Evolutionary conservation across 2,888 invertebrate genomes (phyloP).

Genomic region (Notocelia uddmanniana): DNA sequence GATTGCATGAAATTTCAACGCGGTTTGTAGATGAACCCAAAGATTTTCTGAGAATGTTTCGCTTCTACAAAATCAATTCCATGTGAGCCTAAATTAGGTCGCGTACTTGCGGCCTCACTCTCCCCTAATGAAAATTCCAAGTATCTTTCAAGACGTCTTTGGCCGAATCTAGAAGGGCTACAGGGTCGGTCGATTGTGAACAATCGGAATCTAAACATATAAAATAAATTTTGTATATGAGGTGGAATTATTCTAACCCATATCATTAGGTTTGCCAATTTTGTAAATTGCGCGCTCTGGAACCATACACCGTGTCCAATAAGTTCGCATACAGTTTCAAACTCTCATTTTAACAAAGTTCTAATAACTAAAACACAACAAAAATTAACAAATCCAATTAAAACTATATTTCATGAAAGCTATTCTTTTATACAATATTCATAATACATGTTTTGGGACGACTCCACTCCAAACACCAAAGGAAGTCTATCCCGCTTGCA

Average conservation of each 20-base stretch:
- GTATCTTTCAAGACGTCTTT: conserved; percentile 35
- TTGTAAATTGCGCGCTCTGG: not conserved
- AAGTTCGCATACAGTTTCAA: no score
- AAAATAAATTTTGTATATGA: not conserved
- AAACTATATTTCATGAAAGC: no score
- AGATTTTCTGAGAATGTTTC: conserved; percentile 28
- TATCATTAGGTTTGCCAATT: not conserved
- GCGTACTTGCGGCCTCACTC: conserved; percentile 38
- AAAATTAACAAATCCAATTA: no score
- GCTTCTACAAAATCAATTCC: conserved; percentile 36
- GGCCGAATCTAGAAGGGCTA: conserved; percentile 18
- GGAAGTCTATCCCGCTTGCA: no score
- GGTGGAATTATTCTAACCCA: not conserved
- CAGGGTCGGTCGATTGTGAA: conserved; percentile 1
- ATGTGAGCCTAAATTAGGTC: conserved; percentile 38
- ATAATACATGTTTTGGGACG: no score
- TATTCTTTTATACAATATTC: no score
- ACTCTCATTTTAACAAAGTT: no score
- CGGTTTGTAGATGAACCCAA: not conserved
- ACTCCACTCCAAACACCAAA: no score
- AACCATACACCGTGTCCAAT: no score
- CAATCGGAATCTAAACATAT: not conserved
- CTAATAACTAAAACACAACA: no score
- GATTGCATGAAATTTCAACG: no score
- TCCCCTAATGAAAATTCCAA: conserved; percentile 44